These are phyloP conservation scores for Chorisops tibialis DNA, from an alignment of 2,888 invertebrate genomes.

Conservation along the genomic window DNA sequence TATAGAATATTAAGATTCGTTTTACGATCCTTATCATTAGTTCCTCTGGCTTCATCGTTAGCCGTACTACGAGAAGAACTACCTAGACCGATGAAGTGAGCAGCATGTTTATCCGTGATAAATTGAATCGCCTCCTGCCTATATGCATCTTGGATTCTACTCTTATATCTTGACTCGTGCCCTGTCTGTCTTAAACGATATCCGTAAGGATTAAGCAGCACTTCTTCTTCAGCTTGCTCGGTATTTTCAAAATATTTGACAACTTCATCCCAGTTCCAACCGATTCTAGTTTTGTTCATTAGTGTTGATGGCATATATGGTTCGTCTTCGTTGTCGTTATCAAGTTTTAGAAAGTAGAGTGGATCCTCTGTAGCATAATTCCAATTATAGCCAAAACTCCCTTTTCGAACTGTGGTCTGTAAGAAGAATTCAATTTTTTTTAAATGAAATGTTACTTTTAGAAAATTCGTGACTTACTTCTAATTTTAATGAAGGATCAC, in stretches of 20 bases:
- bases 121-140: constrained; percentile 61
- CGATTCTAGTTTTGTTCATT: no score
- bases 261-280: constrained; percentile 68
- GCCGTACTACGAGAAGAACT: constrained; percentile 64
- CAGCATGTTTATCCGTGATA: constrained; percentile 65
- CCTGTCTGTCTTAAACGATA: no score
- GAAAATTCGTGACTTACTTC: constrained; percentile 43
- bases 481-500: constrained; percentile 59
- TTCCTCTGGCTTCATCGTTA: constrained; percentile 66
- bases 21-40: constrained; percentile 55
- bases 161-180: constrained; percentile 58
- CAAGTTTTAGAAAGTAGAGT: no score
- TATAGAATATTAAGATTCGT: constrained; percentile 59
- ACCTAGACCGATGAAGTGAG: constrained; percentile 65
- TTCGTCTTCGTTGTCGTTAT: no score
- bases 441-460: neutral
- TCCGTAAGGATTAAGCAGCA: no score
- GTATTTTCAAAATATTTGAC: constrained; percentile 61
- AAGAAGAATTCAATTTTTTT: neutral
- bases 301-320: no score
- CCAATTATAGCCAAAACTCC: constrained; percentile 40
- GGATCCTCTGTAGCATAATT: no score
- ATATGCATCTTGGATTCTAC: constrained; percentile 62
- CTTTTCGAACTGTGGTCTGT: neutral
- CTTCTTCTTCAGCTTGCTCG: constrained; percentile 44